A percentile compares a stretch with the other conserved stretches of the same genome.
Evolutionary conservation across 2,797 vertebrate genomes (phyloP).

Genomic region (Liasis olivaceus): DNA sequence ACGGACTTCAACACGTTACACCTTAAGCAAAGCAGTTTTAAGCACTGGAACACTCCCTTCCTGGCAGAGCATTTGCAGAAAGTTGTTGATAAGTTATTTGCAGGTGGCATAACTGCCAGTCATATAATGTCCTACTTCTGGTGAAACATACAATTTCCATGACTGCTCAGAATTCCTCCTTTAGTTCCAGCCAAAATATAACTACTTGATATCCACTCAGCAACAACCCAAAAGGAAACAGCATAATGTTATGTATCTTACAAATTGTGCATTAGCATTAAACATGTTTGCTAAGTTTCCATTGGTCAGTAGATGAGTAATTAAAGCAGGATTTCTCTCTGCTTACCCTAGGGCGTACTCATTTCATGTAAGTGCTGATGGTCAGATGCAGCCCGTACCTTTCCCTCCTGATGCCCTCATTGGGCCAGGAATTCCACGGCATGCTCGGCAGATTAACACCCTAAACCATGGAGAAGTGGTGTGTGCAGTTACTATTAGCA

Average conservation of each 20-base stretch:
- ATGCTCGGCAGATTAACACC: slow-evolving; percentile 87
- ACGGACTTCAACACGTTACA: slow-evolving; percentile 18
- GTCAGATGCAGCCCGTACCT: slow-evolving; percentile 89
- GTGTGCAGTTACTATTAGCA: slow-evolving; percentile 88
- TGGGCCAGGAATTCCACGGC: slow-evolving; percentile 85
- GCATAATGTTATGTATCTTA: not conserved
- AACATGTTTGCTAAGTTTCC: not conserved
- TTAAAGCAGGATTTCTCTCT: slow-evolving; percentile 4
- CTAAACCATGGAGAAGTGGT: slow-evolving; percentile 87
- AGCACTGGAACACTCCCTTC: slow-evolving; percentile 37
- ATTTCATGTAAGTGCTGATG: slow-evolving; percentile 88
- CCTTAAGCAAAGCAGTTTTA: slow-evolving; percentile 53
- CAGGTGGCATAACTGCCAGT: slow-evolving; percentile 37
- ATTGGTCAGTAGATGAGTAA: not conserved
- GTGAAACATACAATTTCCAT: slow-evolving; percentile 40
- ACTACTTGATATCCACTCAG: not conserved
- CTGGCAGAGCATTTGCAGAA: slow-evolving; percentile 47
- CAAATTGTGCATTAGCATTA: not conserved
- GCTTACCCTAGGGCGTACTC: slow-evolving; percentile 81
- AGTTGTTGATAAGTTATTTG: slow-evolving; percentile 51
- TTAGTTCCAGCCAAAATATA: slow-evolving; percentile 15
- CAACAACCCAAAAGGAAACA: not conserved
- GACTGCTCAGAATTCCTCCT: slow-evolving; percentile 16
- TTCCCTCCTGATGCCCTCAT: slow-evolving; percentile 86
- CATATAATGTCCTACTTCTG: slow-evolving; percentile 32